Conservation (phyloP, 1,140 invertebrate species). For the Propsilocerus akamusi region DNA sequence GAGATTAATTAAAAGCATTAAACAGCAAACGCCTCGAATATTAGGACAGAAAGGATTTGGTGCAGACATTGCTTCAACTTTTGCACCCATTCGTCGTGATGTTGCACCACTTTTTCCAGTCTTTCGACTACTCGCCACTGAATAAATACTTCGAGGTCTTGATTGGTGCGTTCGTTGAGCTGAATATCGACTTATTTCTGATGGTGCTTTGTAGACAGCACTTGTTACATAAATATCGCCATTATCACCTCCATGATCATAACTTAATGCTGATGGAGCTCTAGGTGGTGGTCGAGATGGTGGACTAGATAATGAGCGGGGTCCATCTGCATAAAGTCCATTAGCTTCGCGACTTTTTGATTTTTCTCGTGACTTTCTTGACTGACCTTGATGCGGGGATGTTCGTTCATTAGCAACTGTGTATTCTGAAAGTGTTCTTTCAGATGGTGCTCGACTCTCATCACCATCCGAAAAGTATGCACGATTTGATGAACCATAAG, state of each 20-base stretch:
- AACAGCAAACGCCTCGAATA: constrained; percentile 69
- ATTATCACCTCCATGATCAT: constrained; percentile 37
- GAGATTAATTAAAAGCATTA: constrained; percentile 69
- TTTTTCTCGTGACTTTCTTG: background rate
- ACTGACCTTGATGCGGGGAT: constrained; percentile 12
- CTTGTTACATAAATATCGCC: constrained; percentile 64
- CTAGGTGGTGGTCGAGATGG: constrained; percentile 21
- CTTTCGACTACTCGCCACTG: constrained; percentile 25
- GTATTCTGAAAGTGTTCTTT: constrained; percentile 52
- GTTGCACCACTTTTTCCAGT: constrained; percentile 19
- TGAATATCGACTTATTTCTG: constrained; percentile 46
- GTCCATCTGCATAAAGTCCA: constrained; percentile 12
- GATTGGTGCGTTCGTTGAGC: constrained; percentile 27
- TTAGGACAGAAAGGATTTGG: constrained; percentile 78
- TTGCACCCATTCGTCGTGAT: constrained; percentile 33
- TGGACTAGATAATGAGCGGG: constrained; percentile 15
- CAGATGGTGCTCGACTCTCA: constrained; percentile 50
- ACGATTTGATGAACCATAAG: constrained; percentile 30
- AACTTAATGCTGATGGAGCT: constrained; percentile 27
- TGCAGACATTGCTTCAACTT: constrained; percentile 71
- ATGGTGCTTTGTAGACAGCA: constrained; percentile 53
- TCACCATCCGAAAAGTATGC: constrained; percentile 47
- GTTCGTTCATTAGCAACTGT: constrained; percentile 29
- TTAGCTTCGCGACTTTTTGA: constrained; percentile 6
- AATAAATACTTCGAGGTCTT: constrained; percentile 51